Conservation (phyloP, 2,797 vertebrate genomes). For the Clangula hyemalis region DNA sequence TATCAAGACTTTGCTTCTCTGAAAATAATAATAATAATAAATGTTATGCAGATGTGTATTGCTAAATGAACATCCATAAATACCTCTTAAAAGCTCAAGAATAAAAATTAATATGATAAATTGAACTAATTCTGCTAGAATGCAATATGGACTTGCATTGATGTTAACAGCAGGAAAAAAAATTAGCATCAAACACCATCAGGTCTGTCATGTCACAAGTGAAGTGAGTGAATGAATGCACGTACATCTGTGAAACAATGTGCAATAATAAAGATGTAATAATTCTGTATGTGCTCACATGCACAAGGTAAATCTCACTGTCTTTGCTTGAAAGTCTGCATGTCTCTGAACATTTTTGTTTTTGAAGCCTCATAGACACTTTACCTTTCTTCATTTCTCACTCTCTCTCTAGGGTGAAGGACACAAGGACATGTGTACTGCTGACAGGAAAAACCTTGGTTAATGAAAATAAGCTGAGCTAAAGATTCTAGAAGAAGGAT, state of each 20-base stretch:
- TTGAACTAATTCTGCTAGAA: background rate
- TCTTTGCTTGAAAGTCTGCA: constrained; percentile 5
- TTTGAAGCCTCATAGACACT: constrained; percentile 3
- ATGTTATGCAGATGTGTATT: background rate
- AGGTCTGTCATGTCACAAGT: background rate
- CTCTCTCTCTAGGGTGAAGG: constrained; percentile 30
- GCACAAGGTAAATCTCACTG: background rate
- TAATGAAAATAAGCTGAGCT: constrained; percentile 53
- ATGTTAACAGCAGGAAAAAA: background rate
- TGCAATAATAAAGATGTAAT: background rate
- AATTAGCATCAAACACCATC: background rate
- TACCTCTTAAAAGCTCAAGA: background rate
- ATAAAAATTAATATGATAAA: background rate
- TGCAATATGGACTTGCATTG: background rate
- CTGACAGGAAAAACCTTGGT: constrained; percentile 32
- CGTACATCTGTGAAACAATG: background rate
- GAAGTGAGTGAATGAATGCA: background rate
- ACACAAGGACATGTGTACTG: background rate
- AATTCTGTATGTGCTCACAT: background rate
- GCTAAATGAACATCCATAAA: background rate
- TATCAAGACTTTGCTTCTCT: background rate
- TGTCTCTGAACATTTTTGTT: background rate
- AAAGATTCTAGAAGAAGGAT: constrained; percentile 40
- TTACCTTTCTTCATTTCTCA: constrained; percentile 13
- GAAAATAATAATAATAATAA: background rate